Percentiles rank a stretch among this genome's conserved stretches.
phyloP scores from a whole-genome alignment of 2,113 vertebrate genomes.

The Myocastor coypus region DNA sequence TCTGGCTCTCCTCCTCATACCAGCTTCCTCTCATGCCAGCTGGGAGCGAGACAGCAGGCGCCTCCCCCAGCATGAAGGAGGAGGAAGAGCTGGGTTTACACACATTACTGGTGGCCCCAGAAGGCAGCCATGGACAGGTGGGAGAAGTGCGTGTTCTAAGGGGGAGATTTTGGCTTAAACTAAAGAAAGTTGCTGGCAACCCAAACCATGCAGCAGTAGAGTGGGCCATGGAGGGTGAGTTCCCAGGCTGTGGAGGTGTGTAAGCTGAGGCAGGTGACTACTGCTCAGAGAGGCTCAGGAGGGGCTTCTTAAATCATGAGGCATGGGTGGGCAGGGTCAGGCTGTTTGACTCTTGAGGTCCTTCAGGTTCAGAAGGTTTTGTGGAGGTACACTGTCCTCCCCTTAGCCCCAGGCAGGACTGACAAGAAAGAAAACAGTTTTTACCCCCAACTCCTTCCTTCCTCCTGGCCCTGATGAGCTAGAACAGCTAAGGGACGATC shows the following conservation, averaged over 20 bases:
- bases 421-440: not conserved
- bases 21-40: slow-evolving; percentile 62
- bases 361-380: not conserved
- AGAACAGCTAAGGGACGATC: not conserved
- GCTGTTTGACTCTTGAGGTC: not conserved
- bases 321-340: not conserved
- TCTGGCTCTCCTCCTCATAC: slow-evolving; percentile 47
- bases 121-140: slow-evolving; percentile 76
- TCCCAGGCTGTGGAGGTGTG: slow-evolving; percentile 45
- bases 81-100: slow-evolving; percentile 73
- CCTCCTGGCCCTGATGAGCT: not conserved
- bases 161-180: slow-evolving; percentile 62
- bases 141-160: slow-evolving; percentile 53
- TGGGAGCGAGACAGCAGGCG: slow-evolving; percentile 75
- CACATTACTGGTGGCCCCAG: slow-evolving; percentile 78
- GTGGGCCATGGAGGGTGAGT: slow-evolving; percentile 50
- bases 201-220: slow-evolving; percentile 30
- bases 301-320: not conserved
- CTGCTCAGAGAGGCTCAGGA: not conserved
- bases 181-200: slow-evolving; percentile 62
- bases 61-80: slow-evolving; percentile 63
- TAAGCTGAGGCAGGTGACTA: slow-evolving; percentile 16
- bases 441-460: not conserved
- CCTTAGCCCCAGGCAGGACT: not conserved
- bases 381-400: not conserved